phyloP scores from a whole-genome alignment of 2,888 invertebrate genomes.

The Spicauda simplicius region DNA sequence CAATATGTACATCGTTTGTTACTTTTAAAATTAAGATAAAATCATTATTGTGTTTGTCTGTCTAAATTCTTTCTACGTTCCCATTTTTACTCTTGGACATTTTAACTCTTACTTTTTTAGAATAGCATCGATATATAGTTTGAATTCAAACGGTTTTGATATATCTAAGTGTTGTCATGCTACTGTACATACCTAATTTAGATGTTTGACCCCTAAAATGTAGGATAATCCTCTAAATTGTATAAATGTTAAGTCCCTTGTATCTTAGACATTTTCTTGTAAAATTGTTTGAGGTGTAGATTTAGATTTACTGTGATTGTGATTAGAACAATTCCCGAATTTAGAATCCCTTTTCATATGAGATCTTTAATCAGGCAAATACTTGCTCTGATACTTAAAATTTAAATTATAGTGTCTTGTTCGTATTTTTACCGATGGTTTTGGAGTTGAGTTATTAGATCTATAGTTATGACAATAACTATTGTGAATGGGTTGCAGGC shows the following conservation, averaged over 20 bases:
- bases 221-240: conserved; percentile 13
- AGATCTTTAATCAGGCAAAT: not conserved
- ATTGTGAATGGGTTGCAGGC: conserved; percentile 83
- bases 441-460: conserved; percentile 15
- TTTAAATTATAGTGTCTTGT: not conserved
- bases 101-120: conserved; percentile 8
- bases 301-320: conserved; percentile 14
- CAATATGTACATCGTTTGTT: too few species aligned
- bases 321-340: not conserved
- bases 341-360: not conserved
- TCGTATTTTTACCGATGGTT: not conserved
- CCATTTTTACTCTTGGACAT: not conserved
- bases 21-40: too few species aligned
- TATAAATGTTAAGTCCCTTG: not conserved
- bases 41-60: too few species aligned
- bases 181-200: conserved; percentile 25
- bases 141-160: conserved; percentile 15
- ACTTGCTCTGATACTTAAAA: not conserved
- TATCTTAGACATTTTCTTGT: conserved; percentile 17
- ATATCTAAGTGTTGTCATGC: conserved; percentile 29
- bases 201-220: conserved; percentile 20
- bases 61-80: too few species aligned
- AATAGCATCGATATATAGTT: conserved; percentile 38
- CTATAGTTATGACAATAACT: conserved; percentile 36
- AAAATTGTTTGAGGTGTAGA: conserved; percentile 15